Percentiles rank a stretch among this genome's conserved stretches.
Conservation (phyloP, 2,797 vertebrate species). For the Macrochelys suwanniensis region DNA sequence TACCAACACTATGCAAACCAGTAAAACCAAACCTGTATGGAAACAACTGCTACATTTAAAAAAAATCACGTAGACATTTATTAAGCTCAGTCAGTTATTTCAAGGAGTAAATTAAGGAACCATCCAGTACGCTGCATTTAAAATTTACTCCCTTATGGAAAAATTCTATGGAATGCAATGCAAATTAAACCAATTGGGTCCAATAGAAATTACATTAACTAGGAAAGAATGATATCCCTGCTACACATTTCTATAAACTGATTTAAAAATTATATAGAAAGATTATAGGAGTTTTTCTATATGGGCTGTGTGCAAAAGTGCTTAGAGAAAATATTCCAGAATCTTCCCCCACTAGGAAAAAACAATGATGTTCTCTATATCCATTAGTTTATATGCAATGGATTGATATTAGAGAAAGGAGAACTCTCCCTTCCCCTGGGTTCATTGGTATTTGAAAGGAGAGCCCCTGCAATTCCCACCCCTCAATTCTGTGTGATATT, state of each 20-base stretch:
- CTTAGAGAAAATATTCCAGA: slow-evolving; percentile 43
- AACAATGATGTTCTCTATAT: slow-evolving; percentile 25
- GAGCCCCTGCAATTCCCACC: slow-evolving; percentile 41
- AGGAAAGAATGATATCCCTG: neutral
- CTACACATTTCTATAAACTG: slow-evolving; percentile 36
- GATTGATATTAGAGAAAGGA: slow-evolving; percentile 9
- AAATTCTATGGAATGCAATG: slow-evolving; percentile 52
- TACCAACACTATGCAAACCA: neutral
- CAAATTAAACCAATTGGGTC: slow-evolving; percentile 7
- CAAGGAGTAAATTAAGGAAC: slow-evolving; percentile 3
- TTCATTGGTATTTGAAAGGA: slow-evolving; percentile 27
- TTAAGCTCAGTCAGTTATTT: slow-evolving; percentile 16
- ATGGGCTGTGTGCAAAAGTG: slow-evolving; percentile 23
- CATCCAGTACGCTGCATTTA: neutral
- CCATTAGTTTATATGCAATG: slow-evolving; percentile 18
- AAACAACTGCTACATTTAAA: neutral
- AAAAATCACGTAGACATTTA: neutral
- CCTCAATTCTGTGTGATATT: slow-evolving; percentile 48
- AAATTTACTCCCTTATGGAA: slow-evolving; percentile 40
- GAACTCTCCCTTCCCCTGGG: neutral
- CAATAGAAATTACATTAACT: slow-evolving; percentile 37
- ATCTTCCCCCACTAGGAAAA: slow-evolving; percentile 2
- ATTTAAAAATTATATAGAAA: slow-evolving; percentile 63
- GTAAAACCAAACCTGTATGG: neutral
- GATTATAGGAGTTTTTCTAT: slow-evolving; percentile 54